A percentile compares a stretch with the other conserved stretches of the same genome.
phyloP scores from a whole-genome alignment of 2,113 vertebrate species.

The Platycercus adscitus region DNA sequence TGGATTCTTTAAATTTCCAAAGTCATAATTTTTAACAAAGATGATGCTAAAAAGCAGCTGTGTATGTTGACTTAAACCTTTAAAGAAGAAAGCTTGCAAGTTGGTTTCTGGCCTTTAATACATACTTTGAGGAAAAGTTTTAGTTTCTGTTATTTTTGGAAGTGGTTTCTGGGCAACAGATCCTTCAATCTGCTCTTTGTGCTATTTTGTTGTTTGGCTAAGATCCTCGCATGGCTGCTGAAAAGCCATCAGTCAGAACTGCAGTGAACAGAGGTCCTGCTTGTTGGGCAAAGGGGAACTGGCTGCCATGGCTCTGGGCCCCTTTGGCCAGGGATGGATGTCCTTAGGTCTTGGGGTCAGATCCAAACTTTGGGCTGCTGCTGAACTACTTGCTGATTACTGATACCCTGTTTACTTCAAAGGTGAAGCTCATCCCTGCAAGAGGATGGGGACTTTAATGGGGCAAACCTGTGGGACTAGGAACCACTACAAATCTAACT shows the following conservation, averaged over 20 bases:
- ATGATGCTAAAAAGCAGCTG: not conserved
- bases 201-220: not conserved
- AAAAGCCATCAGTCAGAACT: not conserved
- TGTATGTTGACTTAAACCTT: not conserved
- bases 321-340: not conserved
- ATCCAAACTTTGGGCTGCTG: not conserved
- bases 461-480: constrained; percentile 66
- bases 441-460: constrained; percentile 64
- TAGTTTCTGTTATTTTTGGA: not conserved
- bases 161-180: not conserved
- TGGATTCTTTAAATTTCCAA: not conserved
- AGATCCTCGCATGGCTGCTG: not conserved
- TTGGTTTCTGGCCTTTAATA: not conserved
- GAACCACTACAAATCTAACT: constrained; percentile 64
- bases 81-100: not conserved
- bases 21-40: not conserved
- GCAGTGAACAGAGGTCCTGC: not conserved
- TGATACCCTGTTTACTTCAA: constrained; percentile 67
- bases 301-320: not conserved
- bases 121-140: not conserved
- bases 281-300: not conserved
- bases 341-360: not conserved
- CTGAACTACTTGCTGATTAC: constrained; percentile 47
- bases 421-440: constrained; percentile 67
- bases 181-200: not conserved